Evolutionary conservation across 2,888 invertebrate genomes (phyloP).

Genomic region (Antheraea assamensis): DNA sequence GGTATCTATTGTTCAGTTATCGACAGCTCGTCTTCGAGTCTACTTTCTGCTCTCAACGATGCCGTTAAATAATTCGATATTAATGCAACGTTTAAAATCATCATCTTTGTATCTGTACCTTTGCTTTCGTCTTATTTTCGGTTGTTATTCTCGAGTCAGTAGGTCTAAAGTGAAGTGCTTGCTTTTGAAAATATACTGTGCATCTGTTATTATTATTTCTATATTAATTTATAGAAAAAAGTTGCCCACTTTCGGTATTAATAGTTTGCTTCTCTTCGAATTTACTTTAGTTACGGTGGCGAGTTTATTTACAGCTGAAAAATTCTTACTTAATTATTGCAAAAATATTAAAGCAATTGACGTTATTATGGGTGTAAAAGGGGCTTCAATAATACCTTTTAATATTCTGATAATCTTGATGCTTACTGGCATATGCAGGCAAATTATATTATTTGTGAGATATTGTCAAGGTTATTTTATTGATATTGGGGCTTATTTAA

Average conservation of each 20-base stretch:
- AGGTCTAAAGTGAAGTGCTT: constrained; percentile 6
- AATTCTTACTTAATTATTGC: constrained; percentile 19
- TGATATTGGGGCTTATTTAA: no score
- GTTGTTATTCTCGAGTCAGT: constrained; percentile 12
- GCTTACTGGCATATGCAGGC: no score
- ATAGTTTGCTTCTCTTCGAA: background rate
- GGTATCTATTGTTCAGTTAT: no score
- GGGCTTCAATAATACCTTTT: background rate
- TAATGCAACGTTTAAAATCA: no score
- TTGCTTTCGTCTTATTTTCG: constrained; percentile 14
- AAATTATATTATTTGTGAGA: no score
- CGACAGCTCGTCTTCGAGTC: no score
- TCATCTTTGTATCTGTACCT: constrained; percentile 1
- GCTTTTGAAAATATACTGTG: constrained; percentile 9
- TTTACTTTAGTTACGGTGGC: background rate
- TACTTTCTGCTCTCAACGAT: no score
- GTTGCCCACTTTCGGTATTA: no score
- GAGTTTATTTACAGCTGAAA: constrained; percentile 8
- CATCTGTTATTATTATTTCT: constrained; percentile 22
- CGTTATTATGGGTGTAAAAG: constrained; percentile 14
- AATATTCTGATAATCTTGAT: no score
- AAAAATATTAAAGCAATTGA: constrained; percentile 6
- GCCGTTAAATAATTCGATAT: no score
- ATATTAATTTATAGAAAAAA: no score
- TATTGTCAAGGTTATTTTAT: no score